Conservation (phyloP, 2,113 vertebrate species). For the Pao palembangensis region DNA sequence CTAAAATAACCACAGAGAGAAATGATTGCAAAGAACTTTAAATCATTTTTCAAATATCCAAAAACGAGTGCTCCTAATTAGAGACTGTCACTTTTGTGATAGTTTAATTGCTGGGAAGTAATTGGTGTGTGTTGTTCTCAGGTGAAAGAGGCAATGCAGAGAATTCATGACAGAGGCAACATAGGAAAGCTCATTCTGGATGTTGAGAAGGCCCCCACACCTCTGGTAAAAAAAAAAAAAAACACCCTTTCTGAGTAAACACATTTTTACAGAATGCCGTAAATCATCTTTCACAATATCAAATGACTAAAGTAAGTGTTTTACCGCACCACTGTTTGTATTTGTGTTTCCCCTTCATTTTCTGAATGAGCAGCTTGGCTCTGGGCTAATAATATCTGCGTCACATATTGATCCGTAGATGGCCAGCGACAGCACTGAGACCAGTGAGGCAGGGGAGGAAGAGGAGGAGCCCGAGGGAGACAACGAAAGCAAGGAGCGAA, state of each 20-base stretch:
- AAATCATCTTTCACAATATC: too few species aligned
- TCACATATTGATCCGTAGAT: slow-evolving; percentile 76
- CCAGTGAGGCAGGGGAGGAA: slow-evolving; percentile 95
- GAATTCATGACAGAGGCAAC: slow-evolving; percentile 98
- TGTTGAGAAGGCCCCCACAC: slow-evolving; percentile 93
- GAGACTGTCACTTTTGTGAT: too few species aligned
- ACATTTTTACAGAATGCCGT: too few species aligned
- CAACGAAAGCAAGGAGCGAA: slow-evolving; percentile 94
- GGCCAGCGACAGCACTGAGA: slow-evolving; percentile 98
- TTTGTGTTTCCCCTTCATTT: neutral
- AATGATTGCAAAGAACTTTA: too few species aligned
- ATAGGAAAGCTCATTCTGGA: slow-evolving; percentile 97
- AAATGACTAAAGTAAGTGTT: too few species aligned
- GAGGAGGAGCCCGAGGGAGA: slow-evolving; percentile 97
- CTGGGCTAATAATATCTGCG: neutral
- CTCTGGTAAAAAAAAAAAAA: slow-evolving; percentile 76
- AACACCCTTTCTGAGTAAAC: too few species aligned
- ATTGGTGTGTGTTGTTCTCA: slow-evolving; percentile 56
- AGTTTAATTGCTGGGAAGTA: neutral
- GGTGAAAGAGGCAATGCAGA: slow-evolving; percentile 99
- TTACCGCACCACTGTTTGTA: neutral
- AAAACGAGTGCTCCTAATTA: too few species aligned
- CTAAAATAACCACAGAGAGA: too few species aligned
- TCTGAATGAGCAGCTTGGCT: neutral
- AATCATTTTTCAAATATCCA: too few species aligned